Evolutionary conservation across 1,140 invertebrate genomes (phyloP).

Genomic region (Calliphora vicina): DNA sequence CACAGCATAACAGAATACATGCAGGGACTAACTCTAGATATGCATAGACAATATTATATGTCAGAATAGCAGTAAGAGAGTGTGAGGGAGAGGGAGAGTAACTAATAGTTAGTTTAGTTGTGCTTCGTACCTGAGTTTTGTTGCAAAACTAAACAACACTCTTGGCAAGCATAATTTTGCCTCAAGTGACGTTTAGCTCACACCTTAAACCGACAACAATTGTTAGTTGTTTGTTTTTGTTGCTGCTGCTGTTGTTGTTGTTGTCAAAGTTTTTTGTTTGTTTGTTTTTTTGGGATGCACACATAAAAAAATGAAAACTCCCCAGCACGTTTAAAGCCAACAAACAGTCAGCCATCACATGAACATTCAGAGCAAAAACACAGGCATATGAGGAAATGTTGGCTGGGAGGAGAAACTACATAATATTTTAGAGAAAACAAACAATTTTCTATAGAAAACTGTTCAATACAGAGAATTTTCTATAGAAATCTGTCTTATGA

Average conservation of each 20-base stretch:
- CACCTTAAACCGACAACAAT: conserved; percentile 5
- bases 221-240: background rate
- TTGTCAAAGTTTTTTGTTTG: background rate
- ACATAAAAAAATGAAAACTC: background rate
- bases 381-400: too few species aligned
- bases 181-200: conserved; percentile 29
- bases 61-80: background rate
- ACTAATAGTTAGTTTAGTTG: background rate
- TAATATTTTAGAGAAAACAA: too few species aligned
- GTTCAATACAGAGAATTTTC: too few species aligned
- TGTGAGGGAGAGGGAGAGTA: background rate
- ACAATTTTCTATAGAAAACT: too few species aligned
- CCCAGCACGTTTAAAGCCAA: background rate
- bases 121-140: background rate
- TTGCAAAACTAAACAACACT: conserved; percentile 6
- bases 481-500: too few species aligned
- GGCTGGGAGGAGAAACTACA: too few species aligned
- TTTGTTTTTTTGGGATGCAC: background rate
- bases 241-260: background rate
- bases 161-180: conserved; percentile 24
- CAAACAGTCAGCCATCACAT: background rate
- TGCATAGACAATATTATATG: background rate
- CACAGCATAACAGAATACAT: too few species aligned
- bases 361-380: background rate
- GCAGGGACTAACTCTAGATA: background rate